phyloP scores from a whole-genome alignment of 2,797 vertebrate species.

The Gallinago stenura region DNA sequence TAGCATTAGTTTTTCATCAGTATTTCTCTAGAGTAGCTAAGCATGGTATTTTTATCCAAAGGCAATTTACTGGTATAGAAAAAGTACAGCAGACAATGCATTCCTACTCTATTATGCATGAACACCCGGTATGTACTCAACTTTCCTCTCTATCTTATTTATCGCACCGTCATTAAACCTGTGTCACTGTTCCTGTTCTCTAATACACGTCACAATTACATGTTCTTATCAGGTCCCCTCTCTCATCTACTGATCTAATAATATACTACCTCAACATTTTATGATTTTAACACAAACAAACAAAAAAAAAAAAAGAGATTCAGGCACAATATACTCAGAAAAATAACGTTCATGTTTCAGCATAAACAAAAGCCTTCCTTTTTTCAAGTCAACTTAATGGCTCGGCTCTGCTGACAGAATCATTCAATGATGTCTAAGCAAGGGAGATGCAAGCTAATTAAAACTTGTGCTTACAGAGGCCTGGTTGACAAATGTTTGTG shows the following conservation, averaged over 20 bases:
- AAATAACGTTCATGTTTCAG: not conserved
- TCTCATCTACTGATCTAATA: constrained; percentile 38
- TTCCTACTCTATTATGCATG: constrained; percentile 63
- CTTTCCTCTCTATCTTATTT: constrained; percentile 48
- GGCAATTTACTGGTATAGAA: constrained; percentile 56
- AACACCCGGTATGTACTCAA: constrained; percentile 24
- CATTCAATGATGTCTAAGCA: not conserved
- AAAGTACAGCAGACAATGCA: constrained; percentile 54
- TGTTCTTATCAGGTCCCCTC: not conserved
- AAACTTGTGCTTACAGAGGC: not conserved
- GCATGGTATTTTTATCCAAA: constrained; percentile 62
- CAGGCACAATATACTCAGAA: not conserved
- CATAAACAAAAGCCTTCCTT: not conserved
- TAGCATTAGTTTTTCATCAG: constrained; percentile 32
- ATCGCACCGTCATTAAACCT: constrained; percentile 41
- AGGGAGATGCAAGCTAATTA: constrained; percentile 14
- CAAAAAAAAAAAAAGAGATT: not conserved
- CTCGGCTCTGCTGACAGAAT: not conserved
- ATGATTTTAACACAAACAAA: constrained; percentile 20
- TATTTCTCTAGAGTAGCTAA: constrained; percentile 59
- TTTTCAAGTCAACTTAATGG: not conserved
- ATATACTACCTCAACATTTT: not conserved
- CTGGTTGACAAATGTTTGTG: not conserved
- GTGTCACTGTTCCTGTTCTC: constrained; percentile 10
- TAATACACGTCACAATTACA: constrained; percentile 7